Base-by-base conservation (phyloP, 37 sponge, comb jelly and placozoan genomes). In the Mnemiopsis leidyi region DNA sequence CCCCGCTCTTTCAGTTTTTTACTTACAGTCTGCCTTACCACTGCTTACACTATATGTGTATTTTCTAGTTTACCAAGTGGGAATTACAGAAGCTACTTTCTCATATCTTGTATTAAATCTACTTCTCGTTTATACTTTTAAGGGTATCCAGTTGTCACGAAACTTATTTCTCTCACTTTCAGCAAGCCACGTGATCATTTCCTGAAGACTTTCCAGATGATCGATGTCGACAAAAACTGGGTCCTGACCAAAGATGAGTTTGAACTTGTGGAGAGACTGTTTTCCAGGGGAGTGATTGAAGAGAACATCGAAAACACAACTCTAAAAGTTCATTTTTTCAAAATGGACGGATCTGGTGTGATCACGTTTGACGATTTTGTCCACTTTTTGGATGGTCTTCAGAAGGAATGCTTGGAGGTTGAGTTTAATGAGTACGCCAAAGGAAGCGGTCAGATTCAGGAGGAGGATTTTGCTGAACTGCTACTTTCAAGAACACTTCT, bases 131-230 rank as follows among this genome's bases (percentile, higher is more conserved):
- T n/a, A n/a, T n/a, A n/a, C n/a, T n/a, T n/a, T n/a, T n/a, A n/a
- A n/a, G n/a, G n/a, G n/a, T n/a, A n/a, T n/a, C n/a, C n/a, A n/a
- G n/a, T n/a, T n/a, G n/a, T n/a, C n/a, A n/a, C n/a, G n/a, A n/a
- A n/a, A n/a, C n/a, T n/a, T n/a, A n/a, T n/a, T n/a, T n/a, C n/a
- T n/a, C n/a, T n/a, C n/a, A n/a, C n/a, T n/a, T n/a, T n/a, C 61
- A 85, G 90, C 23, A 85, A 85, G 90, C 90, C 90, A 2, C 40
- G 90, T 1, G 90, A 85, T 29, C 90, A 85, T 61, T 85, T 85
- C 30, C 61, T 85, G 1, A 85, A 85, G 90, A 85, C 90, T 0
- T 85, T 85, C 90, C 90, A 85, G 30, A 85, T 85, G 90, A 85
- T 85, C 0, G 90, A 85, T 26, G 16, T 39, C 28, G 90, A 85